phyloP scores from a whole-genome alignment of 2,113 vertebrate genomes.

The Mormoops blainvillei region DNA sequence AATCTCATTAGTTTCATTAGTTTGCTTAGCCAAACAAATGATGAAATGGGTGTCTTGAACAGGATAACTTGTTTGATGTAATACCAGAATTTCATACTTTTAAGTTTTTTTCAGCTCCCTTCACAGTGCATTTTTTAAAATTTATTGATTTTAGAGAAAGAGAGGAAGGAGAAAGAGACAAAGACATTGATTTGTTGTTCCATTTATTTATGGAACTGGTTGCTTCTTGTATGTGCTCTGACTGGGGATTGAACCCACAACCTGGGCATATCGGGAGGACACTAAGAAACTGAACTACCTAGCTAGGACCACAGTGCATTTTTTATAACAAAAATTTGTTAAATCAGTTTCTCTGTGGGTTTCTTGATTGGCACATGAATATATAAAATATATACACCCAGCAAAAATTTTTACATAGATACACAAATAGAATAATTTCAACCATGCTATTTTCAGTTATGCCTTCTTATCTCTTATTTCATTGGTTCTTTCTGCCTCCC shows the following conservation, averaged over 20 bases:
- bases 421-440: background rate
- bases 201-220: too few species aligned
- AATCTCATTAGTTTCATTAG: too few species aligned
- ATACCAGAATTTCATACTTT: background rate
- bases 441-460: background rate
- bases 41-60: background rate
- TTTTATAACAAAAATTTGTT: background rate
- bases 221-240: too few species aligned
- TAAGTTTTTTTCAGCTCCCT: background rate
- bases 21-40: background rate
- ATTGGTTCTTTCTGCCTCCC: background rate
- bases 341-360: background rate
- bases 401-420: background rate
- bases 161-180: background rate
- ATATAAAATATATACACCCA: background rate
- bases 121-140: background rate
- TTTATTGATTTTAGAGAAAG: too few species aligned
- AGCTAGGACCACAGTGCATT: too few species aligned
- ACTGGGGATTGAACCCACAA: too few species aligned
- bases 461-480: background rate
- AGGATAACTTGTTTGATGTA: background rate
- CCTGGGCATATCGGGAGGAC: too few species aligned
- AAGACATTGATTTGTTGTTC: background rate
- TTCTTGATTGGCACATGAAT: background rate
- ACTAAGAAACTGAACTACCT: too few species aligned